phyloP scores from a whole-genome alignment of 1,140 invertebrate species.

The Calliphora vicina region DNA sequence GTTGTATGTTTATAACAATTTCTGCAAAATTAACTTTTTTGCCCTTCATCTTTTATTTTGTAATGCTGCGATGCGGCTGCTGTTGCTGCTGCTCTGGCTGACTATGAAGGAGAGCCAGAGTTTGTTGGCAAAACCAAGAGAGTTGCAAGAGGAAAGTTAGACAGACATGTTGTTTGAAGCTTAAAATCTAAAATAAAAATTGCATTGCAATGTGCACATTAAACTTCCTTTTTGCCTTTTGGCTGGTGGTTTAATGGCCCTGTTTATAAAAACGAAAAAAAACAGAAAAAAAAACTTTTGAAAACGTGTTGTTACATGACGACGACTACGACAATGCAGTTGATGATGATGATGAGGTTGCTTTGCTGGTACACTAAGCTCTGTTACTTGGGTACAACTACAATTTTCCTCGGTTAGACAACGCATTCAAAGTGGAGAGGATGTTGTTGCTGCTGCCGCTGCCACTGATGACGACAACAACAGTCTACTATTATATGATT shows the following conservation, averaged over 20 bases:
- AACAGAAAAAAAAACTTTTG: neutral
- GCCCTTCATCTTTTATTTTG: neutral
- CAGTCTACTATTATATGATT: neutral
- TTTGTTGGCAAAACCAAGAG: neutral
- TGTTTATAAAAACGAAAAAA: neutral
- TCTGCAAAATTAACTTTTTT: neutral
- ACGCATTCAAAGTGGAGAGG: neutral
- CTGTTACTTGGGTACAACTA: too few relatives aligned
- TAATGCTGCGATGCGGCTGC: too few relatives aligned
- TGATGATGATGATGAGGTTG: neutral
- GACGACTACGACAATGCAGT: neutral
- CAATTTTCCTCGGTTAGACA: too few relatives aligned
- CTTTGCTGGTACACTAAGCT: neutral
- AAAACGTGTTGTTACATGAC: conserved; percentile 4
- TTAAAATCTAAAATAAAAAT: neutral
- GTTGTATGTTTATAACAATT: neutral
- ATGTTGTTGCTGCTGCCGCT: neutral
- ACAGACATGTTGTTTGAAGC: neutral
- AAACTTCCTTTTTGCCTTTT: conserved; percentile 16
- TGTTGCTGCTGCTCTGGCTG: neutral
- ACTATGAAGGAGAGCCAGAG: neutral
- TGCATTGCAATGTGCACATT: neutral
- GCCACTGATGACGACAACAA: neutral
- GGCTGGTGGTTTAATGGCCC: conserved; percentile 11
- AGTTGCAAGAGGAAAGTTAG: neutral